Evolutionary conservation across 2,113 vertebrate species (phyloP).

Genomic region (Lonchura striata): DNA sequence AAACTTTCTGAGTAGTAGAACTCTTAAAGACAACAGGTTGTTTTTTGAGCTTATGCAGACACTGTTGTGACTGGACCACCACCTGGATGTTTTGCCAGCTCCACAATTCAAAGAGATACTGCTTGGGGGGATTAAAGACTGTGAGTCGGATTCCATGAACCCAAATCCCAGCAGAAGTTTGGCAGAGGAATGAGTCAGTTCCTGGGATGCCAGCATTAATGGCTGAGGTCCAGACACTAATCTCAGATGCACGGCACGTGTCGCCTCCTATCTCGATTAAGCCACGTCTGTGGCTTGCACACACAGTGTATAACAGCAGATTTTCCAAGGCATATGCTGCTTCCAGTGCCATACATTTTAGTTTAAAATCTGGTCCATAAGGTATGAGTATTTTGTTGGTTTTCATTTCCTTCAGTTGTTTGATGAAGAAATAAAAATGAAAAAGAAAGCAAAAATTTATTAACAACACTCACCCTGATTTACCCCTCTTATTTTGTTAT

Average conservation of each 20-base stretch:
- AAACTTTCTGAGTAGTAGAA: not conserved
- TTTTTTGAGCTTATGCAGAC: not conserved
- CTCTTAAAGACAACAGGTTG: not conserved
- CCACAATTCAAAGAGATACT: slow-evolving; percentile 54
- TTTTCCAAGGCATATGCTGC: slow-evolving; percentile 40
- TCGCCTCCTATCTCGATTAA: slow-evolving; percentile 73
- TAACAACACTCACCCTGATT: not conserved
- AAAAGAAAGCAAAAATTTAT: not conserved
- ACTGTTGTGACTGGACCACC: slow-evolving; percentile 26
- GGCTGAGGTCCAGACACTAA: slow-evolving; percentile 74
- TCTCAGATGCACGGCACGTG: slow-evolving; percentile 70
- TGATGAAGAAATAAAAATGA: not conserved
- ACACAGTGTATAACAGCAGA: slow-evolving; percentile 29
- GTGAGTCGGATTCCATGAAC: slow-evolving; percentile 69
- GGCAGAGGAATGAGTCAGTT: slow-evolving; percentile 70
- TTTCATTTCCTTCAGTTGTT: not conserved
- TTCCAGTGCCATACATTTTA: not conserved
- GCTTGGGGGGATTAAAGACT: slow-evolving; percentile 55
- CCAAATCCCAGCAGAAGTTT: slow-evolving; percentile 75
- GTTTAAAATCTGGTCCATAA: slow-evolving; percentile 40
- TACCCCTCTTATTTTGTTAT: not conserved
- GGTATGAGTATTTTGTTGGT: not conserved
- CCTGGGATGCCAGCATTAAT: slow-evolving; percentile 72
- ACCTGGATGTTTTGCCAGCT: slow-evolving; percentile 51
- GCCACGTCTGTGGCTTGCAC: slow-evolving; percentile 54